Evolutionary conservation across 2,888 invertebrate species (phyloP).

Genomic region (Andrena dorsata): DNA sequence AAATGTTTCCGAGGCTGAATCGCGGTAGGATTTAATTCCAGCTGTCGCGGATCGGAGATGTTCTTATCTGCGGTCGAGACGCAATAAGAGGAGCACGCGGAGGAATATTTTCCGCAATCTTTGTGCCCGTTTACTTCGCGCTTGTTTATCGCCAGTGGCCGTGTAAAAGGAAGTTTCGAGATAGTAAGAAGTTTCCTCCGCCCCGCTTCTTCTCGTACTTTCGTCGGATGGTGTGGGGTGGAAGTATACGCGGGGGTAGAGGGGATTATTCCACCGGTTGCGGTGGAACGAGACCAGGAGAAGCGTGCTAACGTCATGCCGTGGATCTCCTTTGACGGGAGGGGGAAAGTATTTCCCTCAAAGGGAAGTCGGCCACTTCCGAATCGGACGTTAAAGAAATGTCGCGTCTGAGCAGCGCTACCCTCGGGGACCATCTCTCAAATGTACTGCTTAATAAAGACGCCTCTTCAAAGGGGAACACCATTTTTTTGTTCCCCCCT

Average conservation of each 20-base stretch:
- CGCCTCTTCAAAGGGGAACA: background rate
- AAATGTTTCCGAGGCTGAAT: background rate
- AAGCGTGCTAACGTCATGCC: slow-evolving; percentile 34
- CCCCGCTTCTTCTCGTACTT: slow-evolving; percentile 34
- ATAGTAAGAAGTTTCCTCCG: slow-evolving; percentile 25
- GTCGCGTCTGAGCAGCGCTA: background rate
- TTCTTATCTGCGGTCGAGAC: slow-evolving; percentile 7
- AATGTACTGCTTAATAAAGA: slow-evolving; percentile 11
- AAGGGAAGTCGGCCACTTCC: background rate
- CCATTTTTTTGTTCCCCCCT: background rate
- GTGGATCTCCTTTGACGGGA: slow-evolving; percentile 42
- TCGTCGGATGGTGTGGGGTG: slow-evolving; percentile 32
- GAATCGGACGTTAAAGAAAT: slow-evolving; percentile 19
- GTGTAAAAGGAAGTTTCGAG: slow-evolving; percentile 13
- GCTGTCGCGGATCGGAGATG: background rate
- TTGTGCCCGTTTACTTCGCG: background rate
- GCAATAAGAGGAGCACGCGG: slow-evolving; percentile 7
- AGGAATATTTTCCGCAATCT: slow-evolving; percentile 14
- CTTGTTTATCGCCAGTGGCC: slow-evolving; percentile 21
- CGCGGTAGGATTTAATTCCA: slow-evolving; percentile 1
- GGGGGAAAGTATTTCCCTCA: background rate
- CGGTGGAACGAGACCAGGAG: slow-evolving; percentile 55
- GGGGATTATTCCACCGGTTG: slow-evolving; percentile 50
- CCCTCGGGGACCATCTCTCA: background rate
- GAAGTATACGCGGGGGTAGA: slow-evolving; percentile 9